Evolutionary conservation across 2,797 vertebrate species (phyloP), one percentile per base, ranked within the genome.

Genomic region (Serranus cabrilla): DNA sequence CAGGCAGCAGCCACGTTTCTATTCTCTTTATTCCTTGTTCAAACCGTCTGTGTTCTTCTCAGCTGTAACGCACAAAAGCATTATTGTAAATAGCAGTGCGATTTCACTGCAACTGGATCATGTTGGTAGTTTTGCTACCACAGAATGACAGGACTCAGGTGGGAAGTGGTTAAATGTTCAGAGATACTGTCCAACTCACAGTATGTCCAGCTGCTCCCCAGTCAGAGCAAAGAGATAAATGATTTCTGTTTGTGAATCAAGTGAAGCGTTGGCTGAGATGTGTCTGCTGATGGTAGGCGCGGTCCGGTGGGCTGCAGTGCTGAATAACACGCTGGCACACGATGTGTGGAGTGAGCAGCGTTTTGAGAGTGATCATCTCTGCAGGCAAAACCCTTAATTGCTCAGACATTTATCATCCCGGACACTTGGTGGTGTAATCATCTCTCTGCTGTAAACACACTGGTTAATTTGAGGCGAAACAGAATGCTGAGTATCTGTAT

Each of bases 151-250:
- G 85, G 84, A 88, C 91, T 91, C 91, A 91, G 91, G 87, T 93
- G 91, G 82, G 71, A 52, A 65, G 80, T 31, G 7, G 74, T 69
- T 78, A 79, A 74, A 86, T 63, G 62, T 86, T 87, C 81, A 81
- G 80, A 90, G 64, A 85, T 58, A 71, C 59, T 25, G 50, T 86
- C 76, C 80, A 87, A 85, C 89, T 87, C 64, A 20, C 34, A 47
- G 71, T 77, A 69, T 85, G 62, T 76, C 83, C 92, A 93, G 89
- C 91, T 93, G 92, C 80, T 86, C 71, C 85, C 81, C 70, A 20
- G 74, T 71, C 68, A 54, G 55, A 82, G 62, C 16, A 56, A 58
- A 50, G 25, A 31, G 46, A 75, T 74, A 71, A 86, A 86, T 63
- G 62, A 81, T 77, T 85, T 84, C 57, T 86, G 63, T 84, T 59